These are phyloP conservation scores for Oryzias celebensis DNA, from an alignment of 2,113 vertebrate species.

Conservation along the genomic window DNA sequence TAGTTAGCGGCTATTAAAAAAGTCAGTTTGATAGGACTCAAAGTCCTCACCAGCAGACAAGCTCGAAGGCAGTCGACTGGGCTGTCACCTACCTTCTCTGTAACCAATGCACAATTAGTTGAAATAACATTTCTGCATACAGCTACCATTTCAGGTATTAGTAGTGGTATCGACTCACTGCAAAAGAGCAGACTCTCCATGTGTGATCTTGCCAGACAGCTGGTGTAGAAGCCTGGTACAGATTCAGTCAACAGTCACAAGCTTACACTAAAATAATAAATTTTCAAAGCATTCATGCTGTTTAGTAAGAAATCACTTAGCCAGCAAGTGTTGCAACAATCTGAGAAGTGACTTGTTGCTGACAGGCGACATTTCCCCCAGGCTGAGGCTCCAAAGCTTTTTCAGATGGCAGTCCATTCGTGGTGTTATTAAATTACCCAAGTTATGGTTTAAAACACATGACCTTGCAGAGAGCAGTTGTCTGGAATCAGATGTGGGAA, in stretches of 20 bases:
- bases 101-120: constrained; percentile 42
- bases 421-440: constrained; percentile 53
- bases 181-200: constrained; percentile 3
- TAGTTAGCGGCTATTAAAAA: constrained; percentile 74
- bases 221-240: constrained; percentile 41
- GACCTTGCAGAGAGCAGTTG: constrained; percentile 22
- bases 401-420: constrained; percentile 48
- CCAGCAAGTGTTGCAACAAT: constrained; percentile 61
- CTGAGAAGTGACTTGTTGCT: constrained; percentile 53
- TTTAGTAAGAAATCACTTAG: constrained; percentile 34
- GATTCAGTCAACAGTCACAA: constrained; percentile 54
- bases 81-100: constrained; percentile 60
- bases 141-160: constrained; percentile 11
- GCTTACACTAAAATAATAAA: constrained; percentile 58
- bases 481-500: constrained; percentile 25
- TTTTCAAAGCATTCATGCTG: constrained; percentile 39
- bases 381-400: constrained; percentile 44
- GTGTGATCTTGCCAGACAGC: constrained; percentile 51
- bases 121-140: constrained; percentile 26
- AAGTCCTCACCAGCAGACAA: constrained; percentile 58
- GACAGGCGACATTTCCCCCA: constrained; percentile 66
- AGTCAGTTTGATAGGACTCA: constrained; percentile 71
- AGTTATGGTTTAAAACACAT: constrained; percentile 56
- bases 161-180: background rate
- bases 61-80: constrained; percentile 49